Percentiles rank a stretch among this genome's conserved stretches.
Conservation (phyloP, 2,888 invertebrate species). For the Strigamia transsilvanica region DNA sequence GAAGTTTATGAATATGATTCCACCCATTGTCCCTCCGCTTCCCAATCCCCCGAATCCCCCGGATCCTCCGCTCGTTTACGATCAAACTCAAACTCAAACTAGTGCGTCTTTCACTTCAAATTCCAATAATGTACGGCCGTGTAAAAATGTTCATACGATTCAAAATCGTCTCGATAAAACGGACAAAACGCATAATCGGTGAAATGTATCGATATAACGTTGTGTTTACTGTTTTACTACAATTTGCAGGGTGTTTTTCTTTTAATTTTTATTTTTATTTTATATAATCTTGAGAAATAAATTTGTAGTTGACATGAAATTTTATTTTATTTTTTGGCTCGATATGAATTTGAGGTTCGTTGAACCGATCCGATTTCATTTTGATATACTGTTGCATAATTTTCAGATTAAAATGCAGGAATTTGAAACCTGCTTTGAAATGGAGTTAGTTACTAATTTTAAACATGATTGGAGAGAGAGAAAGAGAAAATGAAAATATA, state of each 20-base stretch:
- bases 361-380: slow-evolving; percentile 33
- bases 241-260: slow-evolving; percentile 7
- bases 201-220: neutral
- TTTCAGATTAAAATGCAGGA: slow-evolving; percentile 45
- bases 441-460: neutral
- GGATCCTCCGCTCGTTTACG: neutral
- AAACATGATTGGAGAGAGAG: neutral
- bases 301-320: slow-evolving; percentile 16
- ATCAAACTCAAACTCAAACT: neutral
- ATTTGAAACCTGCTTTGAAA: slow-evolving; percentile 16
- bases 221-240: neutral
- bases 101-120: neutral
- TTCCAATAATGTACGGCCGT: slow-evolving; percentile 41
- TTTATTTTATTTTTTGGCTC: neutral
- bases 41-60: neutral
- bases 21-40: slow-evolving; percentile 8
- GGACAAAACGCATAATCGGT: slow-evolving; percentile 1
- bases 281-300: neutral
- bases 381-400: slow-evolving; percentile 23
- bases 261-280: neutral
- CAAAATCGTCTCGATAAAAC: slow-evolving; percentile 7
- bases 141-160: slow-evolving; percentile 36
- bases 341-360: neutral
- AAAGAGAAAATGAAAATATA: neutral
- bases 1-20: slow-evolving; percentile 50